Evolutionary conservation across 2,888 invertebrate species (phyloP).

Genomic region (Augochlorella aurata): DNA sequence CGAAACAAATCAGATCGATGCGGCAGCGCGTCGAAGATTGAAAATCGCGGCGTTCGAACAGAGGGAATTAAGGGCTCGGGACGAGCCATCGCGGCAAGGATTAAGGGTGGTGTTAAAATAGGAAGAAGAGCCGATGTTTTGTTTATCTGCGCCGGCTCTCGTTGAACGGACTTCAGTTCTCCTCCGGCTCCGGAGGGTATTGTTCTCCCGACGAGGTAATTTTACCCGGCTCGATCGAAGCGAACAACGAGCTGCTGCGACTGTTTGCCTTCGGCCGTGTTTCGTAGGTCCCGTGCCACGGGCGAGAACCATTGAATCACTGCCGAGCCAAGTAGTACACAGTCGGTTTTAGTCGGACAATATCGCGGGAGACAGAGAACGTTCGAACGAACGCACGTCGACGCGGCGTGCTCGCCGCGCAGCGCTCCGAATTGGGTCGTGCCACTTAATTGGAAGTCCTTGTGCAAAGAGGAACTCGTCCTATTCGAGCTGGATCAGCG

Average conservation of each 20-base stretch:
- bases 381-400: background rate
- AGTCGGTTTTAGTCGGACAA: conserved; percentile 10
- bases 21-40: background rate
- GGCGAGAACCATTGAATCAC: background rate
- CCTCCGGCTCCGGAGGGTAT: background rate
- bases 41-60: background rate
- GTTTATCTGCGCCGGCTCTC: background rate
- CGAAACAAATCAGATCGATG: background rate
- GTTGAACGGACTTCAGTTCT: conserved; percentile 1
- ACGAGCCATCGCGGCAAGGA: background rate
- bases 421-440: background rate
- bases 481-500: background rate
- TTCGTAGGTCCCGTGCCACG: background rate
- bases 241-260: background rate
- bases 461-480: background rate
- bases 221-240: background rate
- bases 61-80: background rate
- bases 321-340: conserved; percentile 3
- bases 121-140: background rate
- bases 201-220: conserved; percentile 1
- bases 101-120: background rate
- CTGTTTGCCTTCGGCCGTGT: conserved; percentile 3
- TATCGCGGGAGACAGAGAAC: background rate
- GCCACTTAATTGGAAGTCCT: conserved; percentile 4
- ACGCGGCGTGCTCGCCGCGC: background rate